A percentile compares a stretch with the other conserved stretches of the same genome.
These are phyloP conservation scores for Corythoichthys haematopterus DNA, from an alignment of 2,113 vertebrate genomes.

Conservation along the genomic window DNA sequence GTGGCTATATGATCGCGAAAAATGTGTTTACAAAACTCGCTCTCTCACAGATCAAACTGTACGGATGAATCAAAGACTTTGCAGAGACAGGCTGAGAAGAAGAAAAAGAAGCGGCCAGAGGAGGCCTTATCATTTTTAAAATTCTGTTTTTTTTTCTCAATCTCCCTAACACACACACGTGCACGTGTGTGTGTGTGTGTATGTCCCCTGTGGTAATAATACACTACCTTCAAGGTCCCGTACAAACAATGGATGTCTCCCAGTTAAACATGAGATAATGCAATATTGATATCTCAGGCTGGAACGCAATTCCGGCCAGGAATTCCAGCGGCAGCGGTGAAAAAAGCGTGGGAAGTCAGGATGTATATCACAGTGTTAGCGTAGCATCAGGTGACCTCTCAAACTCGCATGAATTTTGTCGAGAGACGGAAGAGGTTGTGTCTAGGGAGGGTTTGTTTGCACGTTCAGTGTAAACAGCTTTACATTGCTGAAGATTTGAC, in stretches of 20 bases:
- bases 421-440: background rate
- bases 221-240: conserved; percentile 68
- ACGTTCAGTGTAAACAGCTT: background rate
- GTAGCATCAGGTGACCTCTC: conserved; percentile 39
- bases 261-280: conserved; percentile 68
- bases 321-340: conserved; percentile 8
- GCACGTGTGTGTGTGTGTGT: conserved; percentile 13
- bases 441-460: background rate
- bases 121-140: conserved; percentile 67
- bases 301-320: conserved; percentile 55
- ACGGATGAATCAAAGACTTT: conserved; percentile 77
- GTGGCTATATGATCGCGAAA: conserved; percentile 81
- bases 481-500: background rate
- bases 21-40: conserved; percentile 85
- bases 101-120: conserved; percentile 25
- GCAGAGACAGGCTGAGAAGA: conserved; percentile 59
- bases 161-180: background rate
- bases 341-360: conserved; percentile 33
- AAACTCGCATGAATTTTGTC: background rate
- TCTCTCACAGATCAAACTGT: conserved; percentile 79
- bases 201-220: conserved; percentile 58
- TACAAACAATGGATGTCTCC: conserved; percentile 68
- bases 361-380: conserved; percentile 27
- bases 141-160: conserved; percentile 63
- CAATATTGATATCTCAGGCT: conserved; percentile 65